Evolutionary conservation across 1,140 invertebrate genomes (phyloP).

Genomic region (Panulirus ornatus): DNA sequence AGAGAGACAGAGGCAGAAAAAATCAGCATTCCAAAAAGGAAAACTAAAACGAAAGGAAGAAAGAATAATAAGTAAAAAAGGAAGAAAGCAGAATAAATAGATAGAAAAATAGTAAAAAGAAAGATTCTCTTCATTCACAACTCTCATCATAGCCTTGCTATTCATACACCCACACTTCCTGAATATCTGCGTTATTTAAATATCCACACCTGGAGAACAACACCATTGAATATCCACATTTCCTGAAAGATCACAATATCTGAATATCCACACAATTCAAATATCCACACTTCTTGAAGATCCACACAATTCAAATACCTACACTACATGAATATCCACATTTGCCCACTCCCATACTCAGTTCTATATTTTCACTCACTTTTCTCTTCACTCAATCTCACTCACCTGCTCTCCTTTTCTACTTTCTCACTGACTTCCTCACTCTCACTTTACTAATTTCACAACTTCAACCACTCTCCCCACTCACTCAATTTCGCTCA

Average conservation of each 20-base stretch:
- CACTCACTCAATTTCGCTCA: background rate
- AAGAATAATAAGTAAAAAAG: background rate
- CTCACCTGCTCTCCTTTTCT: background rate
- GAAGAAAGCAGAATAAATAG: background rate
- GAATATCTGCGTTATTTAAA: background rate
- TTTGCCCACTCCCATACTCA: background rate
- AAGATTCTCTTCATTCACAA: background rate
- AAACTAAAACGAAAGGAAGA: background rate
- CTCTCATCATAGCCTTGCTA: background rate
- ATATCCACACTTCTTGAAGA: background rate
- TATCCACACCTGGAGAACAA: background rate
- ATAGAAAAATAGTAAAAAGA: background rate
- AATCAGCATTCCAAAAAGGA: background rate
- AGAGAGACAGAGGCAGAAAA: background rate
- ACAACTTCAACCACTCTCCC: background rate
- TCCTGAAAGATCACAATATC: background rate
- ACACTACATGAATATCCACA: background rate
- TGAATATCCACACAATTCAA: background rate
- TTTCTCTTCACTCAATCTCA: background rate
- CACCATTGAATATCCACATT: background rate
- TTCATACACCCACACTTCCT: background rate
- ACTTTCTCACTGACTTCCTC: no score
- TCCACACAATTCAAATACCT: background rate
- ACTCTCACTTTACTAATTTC: background rate
- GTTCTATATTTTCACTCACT: background rate